A percentile compares a stretch with the other conserved stretches of the same genome.
phyloP scores from a whole-genome alignment of 2,888 invertebrate genomes.

The Hemicrepidius hirtus region DNA sequence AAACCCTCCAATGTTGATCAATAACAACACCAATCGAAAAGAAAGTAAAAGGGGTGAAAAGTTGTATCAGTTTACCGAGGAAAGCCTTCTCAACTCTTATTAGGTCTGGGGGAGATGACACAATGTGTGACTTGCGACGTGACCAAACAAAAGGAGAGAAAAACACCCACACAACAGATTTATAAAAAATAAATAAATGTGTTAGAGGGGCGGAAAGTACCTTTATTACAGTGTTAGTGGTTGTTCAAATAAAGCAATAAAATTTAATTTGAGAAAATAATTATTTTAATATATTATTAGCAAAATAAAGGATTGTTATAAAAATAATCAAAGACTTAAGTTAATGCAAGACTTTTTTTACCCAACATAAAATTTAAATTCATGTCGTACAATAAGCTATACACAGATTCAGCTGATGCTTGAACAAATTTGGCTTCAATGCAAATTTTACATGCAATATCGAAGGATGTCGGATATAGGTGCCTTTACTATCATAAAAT shows the following conservation, averaged over 20 bases:
- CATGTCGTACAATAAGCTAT: not conserved
- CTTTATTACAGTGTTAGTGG: not conserved
- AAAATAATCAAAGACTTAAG: too few relatives aligned
- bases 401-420: not conserved
- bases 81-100: constrained; percentile 48
- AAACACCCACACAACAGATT: constrained; percentile 30
- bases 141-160: constrained; percentile 42
- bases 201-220: not conserved
- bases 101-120: constrained; percentile 43
- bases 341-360: too few relatives aligned
- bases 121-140: constrained; percentile 49
- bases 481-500: constrained; percentile 13
- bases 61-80: constrained; percentile 49
- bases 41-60: constrained; percentile 48
- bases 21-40: constrained; percentile 46
- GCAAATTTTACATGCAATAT: constrained; percentile 15
- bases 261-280: too few relatives aligned
- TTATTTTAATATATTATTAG: too few relatives aligned
- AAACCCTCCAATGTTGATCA: constrained; percentile 41
- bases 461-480: constrained; percentile 4
- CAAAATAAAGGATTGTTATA: not conserved
- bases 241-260: constrained; percentile 2
- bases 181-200: constrained; percentile 20
- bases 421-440: not conserved
- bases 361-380: not conserved